Base-by-base conservation (phyloP, 2,113 vertebrate species). In the Sander vitreus region DNA sequence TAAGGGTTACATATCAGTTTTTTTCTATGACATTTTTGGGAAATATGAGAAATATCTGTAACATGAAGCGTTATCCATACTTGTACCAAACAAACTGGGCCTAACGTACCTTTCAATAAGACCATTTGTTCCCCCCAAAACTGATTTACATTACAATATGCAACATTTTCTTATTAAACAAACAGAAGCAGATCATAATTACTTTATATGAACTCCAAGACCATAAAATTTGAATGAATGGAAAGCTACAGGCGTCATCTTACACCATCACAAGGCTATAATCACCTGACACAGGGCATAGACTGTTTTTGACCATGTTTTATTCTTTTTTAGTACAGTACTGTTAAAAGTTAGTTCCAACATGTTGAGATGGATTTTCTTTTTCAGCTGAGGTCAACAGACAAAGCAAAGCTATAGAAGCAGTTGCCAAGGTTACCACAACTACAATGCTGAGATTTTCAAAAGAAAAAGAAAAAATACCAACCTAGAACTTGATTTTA, bases 331-430 rank as follows among this genome's bases (percentile, higher is more conserved):
- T 93, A 95, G 93, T 94, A 95, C 93, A 94, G 93, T 94, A 94
- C 94, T 94, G 92, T 93, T 95, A 95, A 95, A 94, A 93, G 94
- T 95, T 94, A 95, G 94, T 94, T 95, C 62, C 91, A 93, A 94
- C 93, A 93, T 93, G 87, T 92, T 91, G 88, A 92, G 88, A 94
- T 91, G 89, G 83, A 89, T 91, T 88, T 83, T 73, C 75, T 65
- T 80, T 85, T 93, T 80, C 81, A 92, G 92, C 88, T 89, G 88
- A 92, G 91, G 88, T 92, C 87, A 93, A 94, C 91, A 93, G 89
- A 95, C 91, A 91, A 92, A 93, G 92, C 93, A 93, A 91, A 94
- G 93, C 91, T 91, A 91, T 87, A 81, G 84, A 90, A 93, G 93
- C 92, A 90, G 89, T 95, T 93, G 93, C 93, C 92, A 92, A 85